phyloP scores from a whole-genome alignment of 2,888 invertebrate genomes.

The Chloroclysta siterata region DNA sequence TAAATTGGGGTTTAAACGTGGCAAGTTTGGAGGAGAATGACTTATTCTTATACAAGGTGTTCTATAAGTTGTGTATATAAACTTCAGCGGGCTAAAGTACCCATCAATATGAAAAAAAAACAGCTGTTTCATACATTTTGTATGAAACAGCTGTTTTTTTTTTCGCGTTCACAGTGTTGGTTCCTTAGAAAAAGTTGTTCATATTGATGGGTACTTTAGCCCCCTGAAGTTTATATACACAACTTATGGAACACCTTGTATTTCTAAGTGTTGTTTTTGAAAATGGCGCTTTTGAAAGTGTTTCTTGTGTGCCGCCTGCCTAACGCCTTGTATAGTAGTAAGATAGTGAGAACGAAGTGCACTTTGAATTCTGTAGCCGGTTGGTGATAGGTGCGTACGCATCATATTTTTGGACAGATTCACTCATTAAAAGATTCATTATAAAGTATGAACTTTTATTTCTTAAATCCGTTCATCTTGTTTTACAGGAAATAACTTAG shows the following conservation, averaged over 20 bases:
- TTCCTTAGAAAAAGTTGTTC: no score
- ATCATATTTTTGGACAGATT: slow-evolving; percentile 82
- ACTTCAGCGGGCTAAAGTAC: no score
- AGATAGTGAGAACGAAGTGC: slow-evolving; percentile 62
- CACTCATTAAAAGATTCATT: slow-evolving; percentile 74
- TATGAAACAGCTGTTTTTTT: no score
- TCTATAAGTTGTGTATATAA: no score
- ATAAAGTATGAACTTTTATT: slow-evolving; percentile 60
- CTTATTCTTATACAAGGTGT: no score
- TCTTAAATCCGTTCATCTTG: slow-evolving; percentile 37
- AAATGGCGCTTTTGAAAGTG: slow-evolving; percentile 2
- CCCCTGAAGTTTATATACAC: no score
- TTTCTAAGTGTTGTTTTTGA: slow-evolving; percentile 12
- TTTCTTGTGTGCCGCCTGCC: slow-evolving; percentile 31
- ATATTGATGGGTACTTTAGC: no score
- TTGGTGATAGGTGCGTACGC: slow-evolving; percentile 69
- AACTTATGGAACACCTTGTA: no score
- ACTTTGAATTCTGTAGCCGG: slow-evolving; percentile 71
- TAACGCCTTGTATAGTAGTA: slow-evolving; percentile 53
- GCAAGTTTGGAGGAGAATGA: not conserved
- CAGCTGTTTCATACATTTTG: no score
- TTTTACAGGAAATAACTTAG: slow-evolving; percentile 16
- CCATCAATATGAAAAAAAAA: no score
- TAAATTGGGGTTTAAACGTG: not conserved
- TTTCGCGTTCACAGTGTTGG: no score